Conservation (phyloP, 2,113 vertebrate genomes). For the Oophaga pumilio region DNA sequence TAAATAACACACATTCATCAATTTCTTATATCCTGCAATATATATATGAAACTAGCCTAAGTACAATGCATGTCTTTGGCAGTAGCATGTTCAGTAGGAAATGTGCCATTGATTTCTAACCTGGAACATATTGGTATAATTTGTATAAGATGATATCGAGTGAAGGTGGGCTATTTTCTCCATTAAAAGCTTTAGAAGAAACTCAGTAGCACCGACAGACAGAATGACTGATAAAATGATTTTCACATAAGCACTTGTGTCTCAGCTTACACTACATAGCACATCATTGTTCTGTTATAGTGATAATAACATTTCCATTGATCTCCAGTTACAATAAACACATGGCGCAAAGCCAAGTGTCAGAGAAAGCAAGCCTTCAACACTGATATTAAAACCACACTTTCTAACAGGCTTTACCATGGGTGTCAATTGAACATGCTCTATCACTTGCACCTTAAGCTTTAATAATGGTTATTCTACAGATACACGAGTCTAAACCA, state of each 20-base stretch:
- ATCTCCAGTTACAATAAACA: slow-evolving; percentile 54
- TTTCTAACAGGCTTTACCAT: slow-evolving; percentile 15
- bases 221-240: slow-evolving; percentile 44
- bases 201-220: neutral
- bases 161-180: slow-evolving; percentile 3
- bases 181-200: slow-evolving; percentile 28
- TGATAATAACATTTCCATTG: slow-evolving; percentile 51
- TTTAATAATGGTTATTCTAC: neutral
- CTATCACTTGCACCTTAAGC: neutral
- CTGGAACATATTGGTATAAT: neutral
- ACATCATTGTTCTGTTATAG: slow-evolving; percentile 43
- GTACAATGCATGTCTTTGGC: neutral
- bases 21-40: neutral
- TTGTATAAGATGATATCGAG: neutral
- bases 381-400: neutral
- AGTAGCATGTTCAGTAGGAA: neutral
- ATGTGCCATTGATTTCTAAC: neutral
- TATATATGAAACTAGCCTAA: neutral
- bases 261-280: slow-evolving; percentile 43
- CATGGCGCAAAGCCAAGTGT: slow-evolving; percentile 41
- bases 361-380: slow-evolving; percentile 18
- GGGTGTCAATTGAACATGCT: slow-evolving; percentile 39
- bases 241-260: slow-evolving; percentile 31
- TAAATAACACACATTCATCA: neutral
- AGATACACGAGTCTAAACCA: neutral